These are phyloP conservation scores for Rhea americana DNA, from an alignment of 2,113 vertebrate genomes.

Conservation along the genomic window DNA sequence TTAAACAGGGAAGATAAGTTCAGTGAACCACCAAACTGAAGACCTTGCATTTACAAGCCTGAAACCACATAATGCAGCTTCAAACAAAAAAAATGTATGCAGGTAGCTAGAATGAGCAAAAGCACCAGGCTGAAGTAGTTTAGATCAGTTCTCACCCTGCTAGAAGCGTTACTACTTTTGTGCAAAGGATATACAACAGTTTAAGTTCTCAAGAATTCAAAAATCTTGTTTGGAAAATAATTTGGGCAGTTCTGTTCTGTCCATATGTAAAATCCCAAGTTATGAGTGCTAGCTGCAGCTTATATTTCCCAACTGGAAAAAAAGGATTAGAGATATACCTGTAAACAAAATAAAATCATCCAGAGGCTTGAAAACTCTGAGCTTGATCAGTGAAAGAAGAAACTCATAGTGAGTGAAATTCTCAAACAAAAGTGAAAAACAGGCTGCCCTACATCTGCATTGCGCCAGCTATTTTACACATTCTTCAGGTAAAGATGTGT, in stretches of 20 bases:
- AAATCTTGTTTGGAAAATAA: neutral
- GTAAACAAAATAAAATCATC: neutral
- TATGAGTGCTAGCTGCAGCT: neutral
- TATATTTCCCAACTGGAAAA: neutral
- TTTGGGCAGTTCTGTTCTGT: neutral
- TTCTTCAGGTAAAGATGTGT: neutral
- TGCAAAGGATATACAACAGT: neutral
- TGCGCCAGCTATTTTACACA: neutral
- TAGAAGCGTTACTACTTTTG: neutral
- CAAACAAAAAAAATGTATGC: neutral
- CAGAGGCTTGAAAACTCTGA: neutral
- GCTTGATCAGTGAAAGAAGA: neutral
- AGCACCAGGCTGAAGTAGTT: neutral
- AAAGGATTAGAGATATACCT: neutral
- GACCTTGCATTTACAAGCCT: neutral
- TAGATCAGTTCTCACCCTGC: neutral
- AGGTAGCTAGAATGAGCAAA: neutral
- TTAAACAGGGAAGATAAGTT: neutral
- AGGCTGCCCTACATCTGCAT: neutral
- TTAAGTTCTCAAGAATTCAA: neutral
- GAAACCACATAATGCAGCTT: neutral
- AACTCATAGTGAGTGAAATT: neutral
- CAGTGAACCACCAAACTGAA: neutral
- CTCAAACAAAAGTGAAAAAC: neutral
- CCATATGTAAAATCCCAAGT: neutral